These are phyloP conservation scores for Holocentrus rufus DNA, from an alignment of 2,797 vertebrate genomes.

Conservation along the genomic window DNA sequence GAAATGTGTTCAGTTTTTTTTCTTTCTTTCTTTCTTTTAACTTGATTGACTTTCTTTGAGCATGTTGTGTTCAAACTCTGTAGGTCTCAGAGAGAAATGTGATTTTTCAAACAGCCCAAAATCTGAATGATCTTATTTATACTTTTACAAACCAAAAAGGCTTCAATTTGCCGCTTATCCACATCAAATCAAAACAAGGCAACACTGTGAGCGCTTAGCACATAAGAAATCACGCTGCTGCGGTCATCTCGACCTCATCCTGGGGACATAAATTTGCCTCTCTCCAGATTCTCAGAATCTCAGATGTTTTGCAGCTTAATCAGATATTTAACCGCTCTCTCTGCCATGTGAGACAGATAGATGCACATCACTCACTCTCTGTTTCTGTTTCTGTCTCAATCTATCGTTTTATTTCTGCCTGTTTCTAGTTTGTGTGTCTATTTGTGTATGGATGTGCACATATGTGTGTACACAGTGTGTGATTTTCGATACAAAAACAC, in stretches of 20 bases:
- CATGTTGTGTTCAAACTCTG: too few relatives aligned
- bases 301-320: background rate
- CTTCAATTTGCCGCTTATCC: background rate
- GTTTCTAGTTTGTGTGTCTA: background rate
- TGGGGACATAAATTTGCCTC: background rate
- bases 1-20: too few relatives aligned
- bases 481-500: background rate
- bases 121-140: too few relatives aligned
- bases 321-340: background rate
- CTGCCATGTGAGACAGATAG: background rate
- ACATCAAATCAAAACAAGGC: slow-evolving; percentile 1
- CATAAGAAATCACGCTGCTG: background rate
- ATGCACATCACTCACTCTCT: background rate
- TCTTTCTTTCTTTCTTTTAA: too few relatives aligned
- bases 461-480: background rate
- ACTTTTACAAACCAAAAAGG: too few relatives aligned
- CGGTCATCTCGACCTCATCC: slow-evolving; percentile 1
- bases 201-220: background rate
- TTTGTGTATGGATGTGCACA: background rate
- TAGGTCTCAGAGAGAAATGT: too few relatives aligned
- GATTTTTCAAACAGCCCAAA: too few relatives aligned
- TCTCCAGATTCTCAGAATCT: slow-evolving; percentile 2
- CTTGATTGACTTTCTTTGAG: too few relatives aligned
- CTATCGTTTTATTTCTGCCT: background rate
- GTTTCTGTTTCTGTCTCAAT: background rate